These are phyloP conservation scores for Thyatira batis DNA, from an alignment of 2,888 invertebrate species.

Conservation along the genomic window DNA sequence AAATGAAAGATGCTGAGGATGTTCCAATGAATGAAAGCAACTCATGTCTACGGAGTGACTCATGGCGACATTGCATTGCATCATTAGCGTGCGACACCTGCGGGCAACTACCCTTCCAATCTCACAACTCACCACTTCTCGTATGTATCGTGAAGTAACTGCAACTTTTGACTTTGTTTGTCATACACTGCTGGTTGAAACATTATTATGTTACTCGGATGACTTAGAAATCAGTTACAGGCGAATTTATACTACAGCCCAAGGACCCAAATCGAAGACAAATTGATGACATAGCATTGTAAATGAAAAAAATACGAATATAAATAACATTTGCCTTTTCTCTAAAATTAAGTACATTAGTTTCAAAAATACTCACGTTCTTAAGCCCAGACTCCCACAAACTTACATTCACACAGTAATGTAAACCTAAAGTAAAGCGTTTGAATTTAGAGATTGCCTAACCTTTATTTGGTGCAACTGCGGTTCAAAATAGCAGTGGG, in stretches of 20 bases:
- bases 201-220: not conserved
- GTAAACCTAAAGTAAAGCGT: not conserved
- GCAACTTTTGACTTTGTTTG: not conserved
- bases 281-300: no score
- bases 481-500: slow-evolving; percentile 48
- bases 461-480: slow-evolving; percentile 58
- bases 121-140: slow-evolving; percentile 15
- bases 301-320: no score
- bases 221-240: no score
- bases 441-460: slow-evolving; percentile 41
- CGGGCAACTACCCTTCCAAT: slow-evolving; percentile 32
- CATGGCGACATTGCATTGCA: slow-evolving; percentile 46
- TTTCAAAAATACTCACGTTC: no score
- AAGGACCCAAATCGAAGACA: no score
- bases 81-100: slow-evolving; percentile 62
- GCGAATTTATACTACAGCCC: no score
- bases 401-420: not conserved
- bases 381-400: no score
- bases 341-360: no score
- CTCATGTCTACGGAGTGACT: slow-evolving; percentile 39
- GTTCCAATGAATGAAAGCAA: slow-evolving; percentile 50
- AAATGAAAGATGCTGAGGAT: no score
- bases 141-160: not conserved
- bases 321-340: no score
- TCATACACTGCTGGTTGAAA: not conserved